These are phyloP conservation scores for Himalopsyche phryganea DNA, from an alignment of 1,140 invertebrate species.

Conservation along the genomic window DNA sequence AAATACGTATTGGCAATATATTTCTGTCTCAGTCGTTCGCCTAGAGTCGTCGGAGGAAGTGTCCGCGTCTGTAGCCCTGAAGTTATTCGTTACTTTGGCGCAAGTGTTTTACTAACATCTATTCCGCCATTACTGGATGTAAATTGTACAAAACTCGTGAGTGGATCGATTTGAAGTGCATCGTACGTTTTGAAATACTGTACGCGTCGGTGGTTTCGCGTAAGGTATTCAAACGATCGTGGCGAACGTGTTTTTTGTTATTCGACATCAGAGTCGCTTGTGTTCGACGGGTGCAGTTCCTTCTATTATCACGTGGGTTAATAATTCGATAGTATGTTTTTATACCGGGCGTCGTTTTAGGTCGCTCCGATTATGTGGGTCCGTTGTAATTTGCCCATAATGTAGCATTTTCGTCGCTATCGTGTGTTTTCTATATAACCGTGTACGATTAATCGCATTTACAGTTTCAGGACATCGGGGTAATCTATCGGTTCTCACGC, in stretches of 20 bases:
- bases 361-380: conserved; percentile 4
- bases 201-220: no score
- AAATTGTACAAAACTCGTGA: conserved; percentile 9
- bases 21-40: conserved; percentile 21
- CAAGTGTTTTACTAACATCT: conserved; percentile 23
- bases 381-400: background rate
- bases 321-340: conserved; percentile 15
- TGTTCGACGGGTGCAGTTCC: conserved; percentile 24
- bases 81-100: conserved; percentile 21
- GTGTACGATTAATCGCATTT: conserved; percentile 7
- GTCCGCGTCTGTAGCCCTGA: conserved; percentile 7
- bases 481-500: conserved; percentile 6
- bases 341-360: background rate
- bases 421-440: no score
- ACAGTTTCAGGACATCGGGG: conserved; percentile 20
- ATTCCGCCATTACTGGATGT: conserved; percentile 22
- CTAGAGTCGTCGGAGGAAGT: conserved; percentile 14
- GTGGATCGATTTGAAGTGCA: background rate
- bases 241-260: conserved; percentile 10
- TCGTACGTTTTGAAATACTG: no score
- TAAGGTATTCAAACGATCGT: background rate
- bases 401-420: no score
- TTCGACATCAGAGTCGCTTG: conserved; percentile 11
- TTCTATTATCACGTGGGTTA: conserved; percentile 22
- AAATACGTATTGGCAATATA: conserved; percentile 22